Conservation (phyloP, 1,140 invertebrate species). For the Oreohelix idahoensis region DNA sequence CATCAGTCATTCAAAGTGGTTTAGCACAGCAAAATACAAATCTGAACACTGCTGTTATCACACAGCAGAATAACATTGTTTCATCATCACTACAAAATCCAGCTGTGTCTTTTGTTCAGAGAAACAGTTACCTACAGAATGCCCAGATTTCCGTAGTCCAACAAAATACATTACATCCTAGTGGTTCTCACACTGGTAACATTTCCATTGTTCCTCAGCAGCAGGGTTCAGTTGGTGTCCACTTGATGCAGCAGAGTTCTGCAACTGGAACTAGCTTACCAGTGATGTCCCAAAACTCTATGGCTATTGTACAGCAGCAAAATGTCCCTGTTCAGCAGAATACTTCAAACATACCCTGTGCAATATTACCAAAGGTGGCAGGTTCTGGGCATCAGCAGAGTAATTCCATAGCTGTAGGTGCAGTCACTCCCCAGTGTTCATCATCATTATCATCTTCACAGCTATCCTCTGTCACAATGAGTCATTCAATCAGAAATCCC, state of each 20-base stretch:
- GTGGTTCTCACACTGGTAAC: not conserved
- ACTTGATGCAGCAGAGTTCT: slow-evolving; percentile 3
- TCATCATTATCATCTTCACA: not conserved
- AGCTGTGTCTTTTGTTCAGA: slow-evolving; percentile 15
- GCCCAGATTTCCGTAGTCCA: slow-evolving; percentile 24
- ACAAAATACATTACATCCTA: not conserved
- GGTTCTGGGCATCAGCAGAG: not conserved
- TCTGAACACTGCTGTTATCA: not conserved
- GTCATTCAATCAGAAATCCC: slow-evolving; percentile 29
- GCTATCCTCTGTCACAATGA: not conserved
- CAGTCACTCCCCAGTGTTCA: not conserved
- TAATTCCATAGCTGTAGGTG: not conserved
- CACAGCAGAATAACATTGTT: not conserved
- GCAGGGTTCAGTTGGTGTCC: slow-evolving; percentile 15
- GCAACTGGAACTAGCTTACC: not conserved
- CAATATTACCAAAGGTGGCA: slow-evolving; percentile 8
- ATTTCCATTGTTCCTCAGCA: slow-evolving; percentile 18
- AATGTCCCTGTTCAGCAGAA: not conserved
- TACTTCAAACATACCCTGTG: slow-evolving; percentile 18
- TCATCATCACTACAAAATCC: slow-evolving; percentile 11
- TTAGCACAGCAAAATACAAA: not conserved
- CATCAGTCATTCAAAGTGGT: not conserved
- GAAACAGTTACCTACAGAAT: slow-evolving; percentile 4
- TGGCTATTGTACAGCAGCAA: not conserved
- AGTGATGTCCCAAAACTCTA: not conserved